These are phyloP conservation scores for Ypsolopha scabrella DNA, from an alignment of 2,888 invertebrate genomes.

Conservation along the genomic window DNA sequence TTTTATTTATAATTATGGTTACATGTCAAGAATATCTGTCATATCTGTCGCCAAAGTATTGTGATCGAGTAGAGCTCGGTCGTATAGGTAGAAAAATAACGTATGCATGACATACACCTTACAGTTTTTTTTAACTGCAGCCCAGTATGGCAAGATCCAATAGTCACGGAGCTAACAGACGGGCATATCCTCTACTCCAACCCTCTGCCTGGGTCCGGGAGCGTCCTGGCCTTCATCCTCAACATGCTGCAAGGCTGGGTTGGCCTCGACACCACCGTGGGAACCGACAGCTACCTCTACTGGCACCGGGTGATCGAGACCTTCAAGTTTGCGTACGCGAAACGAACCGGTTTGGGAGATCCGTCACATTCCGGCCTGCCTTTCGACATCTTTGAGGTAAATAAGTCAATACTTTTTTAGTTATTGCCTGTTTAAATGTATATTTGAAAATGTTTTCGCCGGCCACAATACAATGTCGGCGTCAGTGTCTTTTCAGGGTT, in stretches of 20 bases:
- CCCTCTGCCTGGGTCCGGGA: conserved; percentile 89
- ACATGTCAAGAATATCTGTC: too few species aligned
- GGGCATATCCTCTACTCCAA: conserved; percentile 79
- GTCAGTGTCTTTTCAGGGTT: too few species aligned
- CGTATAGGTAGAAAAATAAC: too few species aligned
- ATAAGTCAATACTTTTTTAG: too few species aligned
- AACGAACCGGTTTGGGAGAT: conserved; percentile 80
- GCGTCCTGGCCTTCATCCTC: conserved; percentile 83
- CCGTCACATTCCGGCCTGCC: background rate
- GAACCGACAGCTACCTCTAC: conserved; percentile 41
- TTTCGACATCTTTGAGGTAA: too few species aligned
- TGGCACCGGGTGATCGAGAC: conserved; percentile 88
- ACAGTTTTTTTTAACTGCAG: conserved; percentile 33
- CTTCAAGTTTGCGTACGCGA: conserved; percentile 85
- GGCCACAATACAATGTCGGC: background rate
- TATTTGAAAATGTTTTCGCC: too few species aligned
- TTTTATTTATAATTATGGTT: too few species aligned
- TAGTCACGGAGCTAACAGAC: conserved; percentile 66
- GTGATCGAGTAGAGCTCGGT: too few species aligned
- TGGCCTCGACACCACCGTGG: conserved; percentile 40
- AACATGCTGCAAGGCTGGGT: conserved; percentile 78
- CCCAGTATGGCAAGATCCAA: conserved; percentile 74
- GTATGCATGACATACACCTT: too few species aligned
- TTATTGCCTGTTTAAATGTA: too few species aligned
- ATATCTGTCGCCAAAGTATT: too few species aligned